phyloP scores from a whole-genome alignment of 2,113 vertebrate genomes.

The Clarias gariepinus region DNA sequence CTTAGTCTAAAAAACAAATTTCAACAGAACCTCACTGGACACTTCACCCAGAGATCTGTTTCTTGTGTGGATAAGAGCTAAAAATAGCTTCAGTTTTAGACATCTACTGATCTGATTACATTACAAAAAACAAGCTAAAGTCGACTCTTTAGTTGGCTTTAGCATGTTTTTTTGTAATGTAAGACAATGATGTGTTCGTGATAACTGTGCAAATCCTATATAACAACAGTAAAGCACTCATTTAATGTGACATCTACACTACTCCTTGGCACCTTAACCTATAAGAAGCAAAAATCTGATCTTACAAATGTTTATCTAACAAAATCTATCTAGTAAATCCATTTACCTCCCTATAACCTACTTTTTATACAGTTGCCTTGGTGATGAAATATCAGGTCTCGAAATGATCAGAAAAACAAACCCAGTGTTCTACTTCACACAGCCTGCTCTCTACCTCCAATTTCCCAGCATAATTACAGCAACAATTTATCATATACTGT shows the following conservation, averaged over 20 bases:
- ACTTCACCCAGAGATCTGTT: slow-evolving; percentile 23
- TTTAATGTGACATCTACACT: background rate
- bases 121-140: slow-evolving; percentile 14
- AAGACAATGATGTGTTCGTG: slow-evolving; percentile 13
- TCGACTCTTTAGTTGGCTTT: too few species aligned
- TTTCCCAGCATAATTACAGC: slow-evolving; percentile 9
- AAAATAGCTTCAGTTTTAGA: slow-evolving; percentile 44
- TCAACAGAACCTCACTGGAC: slow-evolving; percentile 5
- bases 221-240: background rate
- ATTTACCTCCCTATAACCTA: slow-evolving; percentile 44
- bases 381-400: slow-evolving; percentile 53
- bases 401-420: slow-evolving; percentile 44
- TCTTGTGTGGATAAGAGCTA: slow-evolving; percentile 26
- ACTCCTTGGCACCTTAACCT: background rate
- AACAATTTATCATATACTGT: background rate
- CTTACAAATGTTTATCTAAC: slow-evolving; percentile 32
- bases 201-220: background rate
- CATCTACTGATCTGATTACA: slow-evolving; percentile 47
- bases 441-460: slow-evolving; percentile 6
- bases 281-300: slow-evolving; percentile 8
- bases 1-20: slow-evolving; percentile 25
- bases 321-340: slow-evolving; percentile 24
- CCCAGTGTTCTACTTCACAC: slow-evolving; percentile 37
- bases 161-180: too few species aligned
- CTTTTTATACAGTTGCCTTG: slow-evolving; percentile 57